These are phyloP conservation scores for Crypturellus tataupa DNA, from an alignment of 2,797 vertebrate genomes.

Conservation along the genomic window DNA sequence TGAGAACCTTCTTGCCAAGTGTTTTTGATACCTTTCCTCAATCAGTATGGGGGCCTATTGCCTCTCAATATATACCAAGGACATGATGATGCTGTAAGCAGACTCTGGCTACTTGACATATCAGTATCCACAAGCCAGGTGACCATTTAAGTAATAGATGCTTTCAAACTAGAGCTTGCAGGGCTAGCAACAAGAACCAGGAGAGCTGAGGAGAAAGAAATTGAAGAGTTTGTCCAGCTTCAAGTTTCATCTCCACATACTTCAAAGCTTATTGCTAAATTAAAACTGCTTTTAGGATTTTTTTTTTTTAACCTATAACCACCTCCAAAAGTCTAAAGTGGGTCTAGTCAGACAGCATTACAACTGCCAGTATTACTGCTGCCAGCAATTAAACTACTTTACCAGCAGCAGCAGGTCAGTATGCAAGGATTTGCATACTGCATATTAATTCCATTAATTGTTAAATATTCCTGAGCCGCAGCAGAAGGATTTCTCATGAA, in stretches of 20 bases:
- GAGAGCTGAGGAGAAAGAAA: neutral
- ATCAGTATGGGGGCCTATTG: neutral
- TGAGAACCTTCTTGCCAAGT: neutral
- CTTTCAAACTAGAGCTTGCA: neutral
- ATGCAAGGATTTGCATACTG: neutral
- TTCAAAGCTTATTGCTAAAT: neutral
- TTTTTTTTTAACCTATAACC: neutral
- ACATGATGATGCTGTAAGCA: neutral
- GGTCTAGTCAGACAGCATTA: neutral
- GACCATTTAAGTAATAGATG: neutral
- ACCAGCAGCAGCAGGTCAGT: neutral
- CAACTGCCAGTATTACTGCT: neutral
- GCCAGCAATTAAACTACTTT: neutral
- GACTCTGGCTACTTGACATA: neutral
- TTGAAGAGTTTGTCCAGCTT: neutral
- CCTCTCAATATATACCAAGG: neutral
- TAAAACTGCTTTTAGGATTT: neutral
- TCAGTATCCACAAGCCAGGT: neutral
- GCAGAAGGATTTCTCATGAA: neutral
- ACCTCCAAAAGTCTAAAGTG: neutral
- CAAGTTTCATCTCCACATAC: neutral
- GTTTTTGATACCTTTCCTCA: neutral
- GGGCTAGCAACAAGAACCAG: neutral
- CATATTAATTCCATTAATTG: neutral
- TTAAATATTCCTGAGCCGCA: neutral